These are phyloP conservation scores for Nilaparvata lugens DNA, from an alignment of 1,140 invertebrate genomes.

Conservation along the genomic window DNA sequence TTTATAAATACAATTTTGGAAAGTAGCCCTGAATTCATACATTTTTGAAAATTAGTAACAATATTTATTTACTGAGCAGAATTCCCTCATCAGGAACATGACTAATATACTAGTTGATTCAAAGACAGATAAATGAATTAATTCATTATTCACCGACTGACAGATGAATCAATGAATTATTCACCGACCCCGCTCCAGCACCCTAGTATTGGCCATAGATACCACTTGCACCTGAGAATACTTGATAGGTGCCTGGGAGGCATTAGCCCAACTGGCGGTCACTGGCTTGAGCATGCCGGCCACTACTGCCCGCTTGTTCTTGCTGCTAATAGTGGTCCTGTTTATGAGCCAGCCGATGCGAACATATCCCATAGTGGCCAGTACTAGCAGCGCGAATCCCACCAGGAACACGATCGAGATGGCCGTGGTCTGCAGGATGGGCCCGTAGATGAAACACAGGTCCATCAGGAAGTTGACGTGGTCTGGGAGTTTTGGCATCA, in stretches of 20 bases:
- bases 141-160: too few species aligned
- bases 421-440: conserved; percentile 8
- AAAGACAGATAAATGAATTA: too few species aligned
- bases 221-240: neutral
- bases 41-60: too few species aligned
- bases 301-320: neutral
- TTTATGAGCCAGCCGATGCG: neutral
- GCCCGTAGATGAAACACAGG: conserved; percentile 19
- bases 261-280: too few species aligned
- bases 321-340: neutral
- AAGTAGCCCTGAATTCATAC: too few species aligned
- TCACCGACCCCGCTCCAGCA: neutral
- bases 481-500: conserved; percentile 16
- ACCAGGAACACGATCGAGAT: neutral
- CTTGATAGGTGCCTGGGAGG: neutral
- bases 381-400: neutral
- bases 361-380: neutral
- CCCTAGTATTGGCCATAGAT: neutral
- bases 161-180: too few species aligned
- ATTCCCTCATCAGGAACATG: too few species aligned
- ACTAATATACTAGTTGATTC: too few species aligned
- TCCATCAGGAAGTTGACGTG: conserved; percentile 18
- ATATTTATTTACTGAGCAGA: too few species aligned
- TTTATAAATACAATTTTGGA: too few species aligned
- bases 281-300: neutral